Evolutionary conservation across 1,140 invertebrate species (phyloP).

Genomic region (Drosophila melanogaster): DNA sequence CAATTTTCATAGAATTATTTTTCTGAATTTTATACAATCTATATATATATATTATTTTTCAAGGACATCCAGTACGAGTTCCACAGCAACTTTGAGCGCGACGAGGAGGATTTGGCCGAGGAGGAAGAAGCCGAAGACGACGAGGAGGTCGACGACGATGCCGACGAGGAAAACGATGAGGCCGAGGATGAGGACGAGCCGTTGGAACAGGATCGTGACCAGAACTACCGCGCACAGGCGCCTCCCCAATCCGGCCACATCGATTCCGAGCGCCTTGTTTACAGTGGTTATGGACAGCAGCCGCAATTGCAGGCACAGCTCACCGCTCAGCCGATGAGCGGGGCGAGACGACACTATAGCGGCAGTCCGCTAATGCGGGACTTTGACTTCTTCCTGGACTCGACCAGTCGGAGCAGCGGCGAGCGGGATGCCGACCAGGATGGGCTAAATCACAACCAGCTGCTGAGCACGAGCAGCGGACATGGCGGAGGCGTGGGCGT

Average conservation of each 20-base stretch:
- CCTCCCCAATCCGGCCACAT: slow-evolving; percentile 15
- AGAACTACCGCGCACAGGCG: slow-evolving; percentile 59
- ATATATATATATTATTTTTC: too few relatives aligned
- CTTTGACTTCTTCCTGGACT: slow-evolving; percentile 84
- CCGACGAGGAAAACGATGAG: slow-evolving; percentile 66
- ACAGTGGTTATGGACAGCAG: slow-evolving; percentile 41
- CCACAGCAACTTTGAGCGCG: slow-evolving; percentile 77
- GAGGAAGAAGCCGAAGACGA: slow-evolving; percentile 58
- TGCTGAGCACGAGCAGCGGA: slow-evolving; percentile 61
- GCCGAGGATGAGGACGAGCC: slow-evolving; percentile 68
- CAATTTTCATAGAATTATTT: too few relatives aligned
- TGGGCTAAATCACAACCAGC: slow-evolving; percentile 79
- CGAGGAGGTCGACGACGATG: slow-evolving; percentile 55
- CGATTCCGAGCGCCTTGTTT: slow-evolving; percentile 46
- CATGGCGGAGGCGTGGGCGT: slow-evolving; percentile 49
- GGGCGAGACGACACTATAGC: slow-evolving; percentile 67
- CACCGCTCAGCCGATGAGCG: slow-evolving; percentile 14
- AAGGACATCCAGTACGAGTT: slow-evolving; percentile 84
- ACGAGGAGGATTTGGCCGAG: slow-evolving; percentile 75
- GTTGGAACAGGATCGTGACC: slow-evolving; percentile 48
- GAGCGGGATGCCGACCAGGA: slow-evolving; percentile 75
- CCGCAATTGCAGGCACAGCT: slow-evolving; percentile 33
- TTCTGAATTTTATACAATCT: too few relatives aligned
- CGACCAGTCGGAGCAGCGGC: slow-evolving; percentile 80
- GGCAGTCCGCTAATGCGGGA: slow-evolving; percentile 79